Evolutionary conservation across 2,113 vertebrate genomes (phyloP), one percentile per base, ranked within the genome.

Genomic region (human (Homo sapiens)): DNA sequence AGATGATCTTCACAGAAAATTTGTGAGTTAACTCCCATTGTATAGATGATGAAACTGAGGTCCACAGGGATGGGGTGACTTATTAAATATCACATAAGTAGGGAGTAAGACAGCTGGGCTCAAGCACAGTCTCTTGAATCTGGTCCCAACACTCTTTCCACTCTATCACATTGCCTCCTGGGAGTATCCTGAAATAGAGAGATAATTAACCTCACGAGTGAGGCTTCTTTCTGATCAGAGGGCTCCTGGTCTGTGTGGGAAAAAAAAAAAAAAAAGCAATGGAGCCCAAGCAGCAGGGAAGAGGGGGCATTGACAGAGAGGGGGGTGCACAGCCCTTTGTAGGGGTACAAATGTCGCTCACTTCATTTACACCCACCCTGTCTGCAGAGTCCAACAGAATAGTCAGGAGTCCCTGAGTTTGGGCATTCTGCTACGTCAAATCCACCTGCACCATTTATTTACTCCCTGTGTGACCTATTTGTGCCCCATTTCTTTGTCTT

Each of bases 251-350:
- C 40, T 25, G 30, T 7, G 25, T 72, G 84, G 59, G 35, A 14
- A 45, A 79, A 80, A 12, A 79, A 50, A 64, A 14, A 45, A 79
- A 80, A 6, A 83, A 50, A 64, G 8, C n/a, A 13, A 0, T 2
- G 1, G 35, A 13, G 40, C 25, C 38, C 22, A 23, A 55, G 68
- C 87, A 50, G 55, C 20, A 30, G 68, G 86, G n/a, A 23, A 59
- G 13, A 81, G 48, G 61, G 40, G n/a, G 17, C 55, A 5, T 3
- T 6, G 43, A 30, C 1, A 3, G 59, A 23, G 48, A 38, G 25
- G 11, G 0, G 12, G 64, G 16, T 1, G 12, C 11, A 23, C 45
- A 6, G 6, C 0, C 0, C 35, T 30, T 6, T 22, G 61, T 9
- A 35, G 40, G 43, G 17, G 50, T 3, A 4, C 45, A 9, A 12